Base-by-base conservation (phyloP, 2,113 vertebrate genomes). In the Podiceps cristatus region DNA sequence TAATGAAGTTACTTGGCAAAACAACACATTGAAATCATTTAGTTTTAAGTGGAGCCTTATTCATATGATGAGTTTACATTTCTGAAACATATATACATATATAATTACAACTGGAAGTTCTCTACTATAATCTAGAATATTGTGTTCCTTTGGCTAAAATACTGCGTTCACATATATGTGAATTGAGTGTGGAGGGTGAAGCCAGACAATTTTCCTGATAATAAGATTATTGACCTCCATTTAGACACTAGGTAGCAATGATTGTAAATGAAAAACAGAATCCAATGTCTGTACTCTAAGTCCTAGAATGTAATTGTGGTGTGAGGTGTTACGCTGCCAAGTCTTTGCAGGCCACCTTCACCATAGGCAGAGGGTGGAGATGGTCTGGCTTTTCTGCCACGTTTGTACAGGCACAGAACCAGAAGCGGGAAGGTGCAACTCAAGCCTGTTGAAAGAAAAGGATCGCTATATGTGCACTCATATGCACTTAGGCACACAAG, bases 391-490 rank as follows among this genome's bases (percentile, higher is more conserved):
- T 40, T 62, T 67, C 37, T 35, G 19, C 11, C 19, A 7, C 2
- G 1, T 47, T 55, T 56, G 17, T 17, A 37, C 40, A 76, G 40
- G 13, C n/a, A 23, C 8, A 56, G 55, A 81, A 53, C 13, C 27
- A 50, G 47, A 37, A 73, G 18, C 7, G 47, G 25, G 45, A 76
- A 47, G 56, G 19, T 25, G 19, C 13, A 13, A 24, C 33, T 42
- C 24, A 42, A 69, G 55, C 49, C 33, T 52, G 10, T 11, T 37
- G 60, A 63, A 68, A 56, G 12, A n/a, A 40, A 33, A 47, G 37
- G 33, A 60, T 60, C 3, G 2, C 58, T 59, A 0, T 55, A 3
- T 23, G 44, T 37, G 45, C 7, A 29, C 31, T 10, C 9, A 3
- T 10, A 24, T n/a, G 44, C 7, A 9, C 28, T 56, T 13, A 33